Evolutionary conservation across 2,113 vertebrate genomes (phyloP).

Genomic region (Trochalopteron elliotii): DNA sequence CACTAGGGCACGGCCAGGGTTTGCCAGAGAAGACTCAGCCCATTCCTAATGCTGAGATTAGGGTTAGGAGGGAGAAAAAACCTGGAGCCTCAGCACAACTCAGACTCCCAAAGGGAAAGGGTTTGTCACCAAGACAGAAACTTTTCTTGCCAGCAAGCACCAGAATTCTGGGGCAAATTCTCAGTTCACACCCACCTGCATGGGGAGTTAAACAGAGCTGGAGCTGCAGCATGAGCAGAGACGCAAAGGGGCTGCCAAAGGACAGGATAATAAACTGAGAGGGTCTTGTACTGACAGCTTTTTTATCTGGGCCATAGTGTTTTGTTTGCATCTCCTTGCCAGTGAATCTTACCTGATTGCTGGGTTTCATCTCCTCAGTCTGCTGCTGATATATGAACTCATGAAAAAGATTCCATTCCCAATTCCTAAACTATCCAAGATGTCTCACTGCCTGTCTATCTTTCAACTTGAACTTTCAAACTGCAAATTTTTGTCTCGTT

Average conservation of each 20-base stretch:
- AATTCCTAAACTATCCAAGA: neutral
- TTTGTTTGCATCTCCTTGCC: neutral
- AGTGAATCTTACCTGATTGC: neutral
- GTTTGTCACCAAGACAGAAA: fast-evolving
- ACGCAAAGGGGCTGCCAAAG: neutral
- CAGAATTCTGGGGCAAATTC: neutral
- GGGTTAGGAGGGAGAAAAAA: neutral
- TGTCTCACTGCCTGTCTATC: neutral
- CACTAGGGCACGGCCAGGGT: neutral
- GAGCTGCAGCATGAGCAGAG: fast-evolving
- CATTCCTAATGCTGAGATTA: neutral
- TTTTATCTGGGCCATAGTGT: neutral
- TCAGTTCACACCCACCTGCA: neutral
- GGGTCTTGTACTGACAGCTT: neutral
- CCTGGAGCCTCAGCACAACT: neutral
- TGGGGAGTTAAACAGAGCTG: neutral
- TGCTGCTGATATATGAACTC: neutral
- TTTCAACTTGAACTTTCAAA: neutral
- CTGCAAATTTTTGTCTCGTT: neutral
- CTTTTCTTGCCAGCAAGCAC: neutral
- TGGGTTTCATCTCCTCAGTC: neutral
- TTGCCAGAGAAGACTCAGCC: neutral
- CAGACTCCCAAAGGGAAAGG: neutral
- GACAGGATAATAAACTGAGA: neutral
- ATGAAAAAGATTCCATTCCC: neutral